These are phyloP conservation scores for Amblyjoppa fuscipennis DNA, from an alignment of 2,888 invertebrate genomes.

Conservation along the genomic window DNA sequence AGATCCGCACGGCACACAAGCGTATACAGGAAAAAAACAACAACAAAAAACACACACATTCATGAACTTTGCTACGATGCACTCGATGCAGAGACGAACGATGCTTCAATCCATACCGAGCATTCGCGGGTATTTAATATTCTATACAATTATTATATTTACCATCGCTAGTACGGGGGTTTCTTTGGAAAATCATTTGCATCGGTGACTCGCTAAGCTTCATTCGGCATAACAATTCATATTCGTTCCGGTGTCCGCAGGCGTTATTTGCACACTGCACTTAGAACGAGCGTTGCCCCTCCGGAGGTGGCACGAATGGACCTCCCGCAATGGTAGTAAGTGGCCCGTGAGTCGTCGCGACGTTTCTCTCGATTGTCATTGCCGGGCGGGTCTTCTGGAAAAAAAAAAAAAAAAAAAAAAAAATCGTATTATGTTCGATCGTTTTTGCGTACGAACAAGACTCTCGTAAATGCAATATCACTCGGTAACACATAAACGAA, in stretches of 20 bases:
- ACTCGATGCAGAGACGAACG: too few species aligned
- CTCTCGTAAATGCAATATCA: too few species aligned
- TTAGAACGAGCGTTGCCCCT: too few species aligned
- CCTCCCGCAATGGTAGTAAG: too few species aligned
- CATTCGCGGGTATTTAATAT: not conserved
- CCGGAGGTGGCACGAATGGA: too few species aligned
- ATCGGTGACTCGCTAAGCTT: constrained; percentile 23
- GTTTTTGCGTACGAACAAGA: too few species aligned
- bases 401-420: too few species aligned
- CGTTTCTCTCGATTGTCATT: constrained; percentile 8
- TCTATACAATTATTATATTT: constrained; percentile 46
- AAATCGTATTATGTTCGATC: too few species aligned
- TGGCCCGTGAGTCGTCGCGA: not conserved
- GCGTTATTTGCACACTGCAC: too few species aligned
- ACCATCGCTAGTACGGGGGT: constrained; percentile 3
- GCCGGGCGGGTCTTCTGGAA: not conserved
- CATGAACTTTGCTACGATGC: not conserved
- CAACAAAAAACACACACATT: not conserved
- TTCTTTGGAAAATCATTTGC: constrained; percentile 36
- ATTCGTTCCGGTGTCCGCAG: constrained; percentile 11
- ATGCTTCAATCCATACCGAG: not conserved
- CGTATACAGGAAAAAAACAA: not conserved
- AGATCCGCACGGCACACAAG: too few species aligned
- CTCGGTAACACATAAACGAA: too few species aligned
- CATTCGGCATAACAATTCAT: constrained; percentile 42